Evolutionary conservation across 1,140 invertebrate genomes (phyloP), one percentile per base, ranked within the genome.

Genomic region (Drosophila kanapiae): DNA sequence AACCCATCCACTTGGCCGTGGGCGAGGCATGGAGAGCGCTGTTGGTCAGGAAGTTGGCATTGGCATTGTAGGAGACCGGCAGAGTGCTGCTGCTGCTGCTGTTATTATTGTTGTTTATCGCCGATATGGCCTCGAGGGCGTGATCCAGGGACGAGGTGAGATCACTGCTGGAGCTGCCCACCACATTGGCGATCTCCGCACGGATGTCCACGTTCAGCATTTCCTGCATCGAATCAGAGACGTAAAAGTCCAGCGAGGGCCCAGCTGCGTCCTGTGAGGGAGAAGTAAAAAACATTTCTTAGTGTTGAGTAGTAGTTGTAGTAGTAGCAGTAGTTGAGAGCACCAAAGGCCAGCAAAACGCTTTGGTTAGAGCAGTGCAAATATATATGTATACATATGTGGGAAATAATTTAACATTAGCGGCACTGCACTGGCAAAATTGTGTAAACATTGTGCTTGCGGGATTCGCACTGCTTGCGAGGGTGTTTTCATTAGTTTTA

Each of bases 161-260:
- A 82, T 95, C 95, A 38, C 62, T 70, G 80, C 93, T 94, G 54
- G 94, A 94, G 33, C 95, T 95, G 54, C 95, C 95, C 45, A 97
- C 95, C 47, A 96, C 95, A 57, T 95, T 95, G 43, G 96, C 96
- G 72, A 97, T 96, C 91, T 97, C 96, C 53, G 95, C 95, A 80
- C 97, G 96, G 33, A 97, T 97, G 87, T 97, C 96, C 83, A 96
- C 96, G 84, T 95, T 96, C 65, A 97, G 94, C 95, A 97, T 97
- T 82, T 95, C 94, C 85, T 96, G 96, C 86, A 96, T 94, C 10
- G 96, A 96, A 83, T 95, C 94, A 11, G 94, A 95, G 71, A 95
- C 94, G 84, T 95, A 95, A 68, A 95, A 93, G 87, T 95, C 94
- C 93, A 95, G 75, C n/a, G 92, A 95, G 18, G 92, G 92, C 57